Evolutionary conservation across 2,113 vertebrate species (phyloP).

Genomic region (Symphodus melops): DNA sequence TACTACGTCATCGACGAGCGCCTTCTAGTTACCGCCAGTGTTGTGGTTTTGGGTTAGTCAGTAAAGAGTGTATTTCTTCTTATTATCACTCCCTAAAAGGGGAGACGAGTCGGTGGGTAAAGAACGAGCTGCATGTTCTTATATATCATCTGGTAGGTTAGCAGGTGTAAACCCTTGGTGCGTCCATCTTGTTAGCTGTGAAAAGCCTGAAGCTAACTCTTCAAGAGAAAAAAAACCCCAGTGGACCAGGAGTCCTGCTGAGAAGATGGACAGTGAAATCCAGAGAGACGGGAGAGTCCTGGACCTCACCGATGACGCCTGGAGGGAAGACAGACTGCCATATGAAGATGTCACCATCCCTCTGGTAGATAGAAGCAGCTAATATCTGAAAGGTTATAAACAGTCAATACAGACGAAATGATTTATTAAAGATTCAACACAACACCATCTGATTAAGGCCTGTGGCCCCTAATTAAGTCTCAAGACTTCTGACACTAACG

Average conservation of each 20-base stretch:
- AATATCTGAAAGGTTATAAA: neutral
- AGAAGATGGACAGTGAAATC: constrained; percentile 95
- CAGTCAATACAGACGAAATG: no score
- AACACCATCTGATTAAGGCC: neutral
- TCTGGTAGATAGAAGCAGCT: constrained; percentile 80
- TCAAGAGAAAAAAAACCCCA: neutral
- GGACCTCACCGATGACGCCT: constrained; percentile 96
- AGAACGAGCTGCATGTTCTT: no score
- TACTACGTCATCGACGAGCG: constrained; percentile 32
- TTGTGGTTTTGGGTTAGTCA: neutral
- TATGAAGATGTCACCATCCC: constrained; percentile 98
- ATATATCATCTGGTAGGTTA: no score
- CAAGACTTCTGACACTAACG: neutral
- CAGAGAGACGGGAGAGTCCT: constrained; percentile 95
- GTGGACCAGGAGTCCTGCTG: no score
- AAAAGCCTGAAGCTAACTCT: neutral
- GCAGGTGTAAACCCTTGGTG: no score
- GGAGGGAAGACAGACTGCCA: constrained; percentile 95
- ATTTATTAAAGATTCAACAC: no score
- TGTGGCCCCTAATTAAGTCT: neutral
- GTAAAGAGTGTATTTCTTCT: no score
- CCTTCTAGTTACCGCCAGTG: accelerated
- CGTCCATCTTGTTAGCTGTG: no score
- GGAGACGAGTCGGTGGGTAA: no score
- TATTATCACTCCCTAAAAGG: no score